Base-by-base conservation (phyloP, 2,797 vertebrate genomes). In the Xenops minutus region DNA sequence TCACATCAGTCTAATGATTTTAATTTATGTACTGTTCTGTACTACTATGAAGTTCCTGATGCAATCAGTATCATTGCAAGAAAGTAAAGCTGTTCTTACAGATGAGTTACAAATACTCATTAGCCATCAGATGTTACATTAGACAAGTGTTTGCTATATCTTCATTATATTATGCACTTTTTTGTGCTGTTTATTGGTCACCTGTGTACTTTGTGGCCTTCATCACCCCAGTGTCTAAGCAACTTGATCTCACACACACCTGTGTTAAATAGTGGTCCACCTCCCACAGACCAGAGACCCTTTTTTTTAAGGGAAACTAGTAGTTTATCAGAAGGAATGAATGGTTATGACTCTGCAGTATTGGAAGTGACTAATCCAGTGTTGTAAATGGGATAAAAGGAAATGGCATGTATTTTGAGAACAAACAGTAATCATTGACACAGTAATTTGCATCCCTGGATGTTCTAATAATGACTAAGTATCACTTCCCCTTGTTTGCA, bases 391-490 rank as follows among this genome's bases (percentile, higher is more conserved):
- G 73, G 89, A 94, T 96, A 96, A 96, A 97, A 91, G 93, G 73
- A 96, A 96, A 95, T 26, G 73, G 91, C 77, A 73, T 94, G 69
- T 97, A 95, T 97, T 96, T 96, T 95, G 92, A 96, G 93, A 97
- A 97, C 93, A 94, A 97, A 95, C 69, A 95, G 95, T 96, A 97
- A 96, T 97, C 95, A 97, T 95, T 96, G 91, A 91, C 92, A 96
- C 46, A 93, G 95, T 91, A 91, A 96, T 96, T 96, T 93, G 73
- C 95, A 95, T 94, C 95, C 95, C 91, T 96, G 84, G 95, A 96
- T 96, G 88, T 91, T 97, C 92, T 92, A 96, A 96, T 96, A 96
- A 92, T 92, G 95, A 96, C 91, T 96, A 94, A 96, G 68, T 94
- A 96, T 93, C 95, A 96, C 87, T 96, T 97, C 95, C 92, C 91